These are phyloP conservation scores for Malurus cyaneus DNA, from an alignment of 2,113 vertebrate species.

Conservation along the genomic window DNA sequence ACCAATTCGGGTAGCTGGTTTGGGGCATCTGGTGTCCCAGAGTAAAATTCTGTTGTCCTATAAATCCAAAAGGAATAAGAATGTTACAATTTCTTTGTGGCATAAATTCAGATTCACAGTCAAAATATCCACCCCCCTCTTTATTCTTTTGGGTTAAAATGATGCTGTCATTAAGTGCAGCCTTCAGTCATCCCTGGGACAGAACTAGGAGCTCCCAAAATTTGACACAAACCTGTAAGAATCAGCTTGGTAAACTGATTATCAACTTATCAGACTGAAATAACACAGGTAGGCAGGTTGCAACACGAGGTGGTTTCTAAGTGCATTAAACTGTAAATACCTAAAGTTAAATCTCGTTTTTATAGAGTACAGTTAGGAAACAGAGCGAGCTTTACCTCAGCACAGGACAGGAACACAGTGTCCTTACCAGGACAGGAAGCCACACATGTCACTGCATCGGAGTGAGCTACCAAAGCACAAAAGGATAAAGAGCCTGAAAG, in stretches of 20 bases:
- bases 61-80: neutral
- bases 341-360: neutral
- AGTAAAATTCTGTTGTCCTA: conserved; percentile 90
- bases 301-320: neutral
- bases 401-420: conserved; percentile 89
- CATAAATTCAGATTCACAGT: neutral
- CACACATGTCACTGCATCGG: conserved; percentile 82
- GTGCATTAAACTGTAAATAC: neutral
- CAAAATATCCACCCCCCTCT: neutral
- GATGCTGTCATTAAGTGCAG: neutral
- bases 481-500: conserved; percentile 6
- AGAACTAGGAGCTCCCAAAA: neutral
- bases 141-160: neutral
- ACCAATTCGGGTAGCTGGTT: conserved; percentile 91
- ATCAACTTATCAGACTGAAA: neutral
- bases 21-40: conserved; percentile 93
- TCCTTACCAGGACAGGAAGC: conserved; percentile 88
- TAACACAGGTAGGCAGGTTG: neutral
- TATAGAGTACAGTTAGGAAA: neutral
- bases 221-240: neutral
- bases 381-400: conserved; percentile 77
- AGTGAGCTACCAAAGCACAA: conserved; percentile 80
- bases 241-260: neutral
- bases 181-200: neutral
- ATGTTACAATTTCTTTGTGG: neutral